Percentiles rank a stretch among this genome's conserved stretches.
Conservation (phyloP, 2,113 vertebrate species). For the human region GRCh38 chrX:71165001-71165500, state of each 20-base stretch:
- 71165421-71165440: not conserved
- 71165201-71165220: conserved; percentile 22
- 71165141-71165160: conserved; percentile 12
- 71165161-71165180: conserved; percentile 30
- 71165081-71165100: conserved; percentile 44
- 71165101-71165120: not conserved
- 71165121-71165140: not conserved
- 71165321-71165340: not conserved
- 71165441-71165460: not conserved
- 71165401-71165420: not conserved
- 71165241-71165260: not conserved
- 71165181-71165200: conserved; percentile 15
- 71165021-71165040: conserved; percentile 47
- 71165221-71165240: conserved; percentile 26
- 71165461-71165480: not conserved
- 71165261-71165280: not conserved
- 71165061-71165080: conserved; percentile 39
- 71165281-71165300: not conserved
- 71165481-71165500: not conserved
- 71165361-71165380: conserved; percentile 2
- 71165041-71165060: conserved; percentile 23
- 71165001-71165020: not conserved
- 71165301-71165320: not conserved
- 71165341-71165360: not conserved
- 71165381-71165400: not conserved